phyloP scores from a whole-genome alignment of 1,140 invertebrate species.

The Hylyphantes graminicola region DNA sequence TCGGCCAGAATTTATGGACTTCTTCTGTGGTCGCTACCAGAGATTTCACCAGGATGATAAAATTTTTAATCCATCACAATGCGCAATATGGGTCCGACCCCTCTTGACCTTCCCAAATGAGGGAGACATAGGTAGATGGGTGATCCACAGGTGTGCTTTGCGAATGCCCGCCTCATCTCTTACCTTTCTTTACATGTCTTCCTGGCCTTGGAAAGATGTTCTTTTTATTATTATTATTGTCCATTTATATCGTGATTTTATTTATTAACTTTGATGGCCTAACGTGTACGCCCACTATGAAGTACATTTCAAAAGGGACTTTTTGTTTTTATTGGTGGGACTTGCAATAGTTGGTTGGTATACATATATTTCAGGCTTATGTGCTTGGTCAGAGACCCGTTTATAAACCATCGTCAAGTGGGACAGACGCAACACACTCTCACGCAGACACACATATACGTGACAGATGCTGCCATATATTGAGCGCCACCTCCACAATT shows the following conservation, averaged over 20 bases:
- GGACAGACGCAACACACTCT: too few species aligned
- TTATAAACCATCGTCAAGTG: too few species aligned
- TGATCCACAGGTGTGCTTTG: constrained; percentile 32
- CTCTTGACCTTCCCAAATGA: background rate
- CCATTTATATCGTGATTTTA: background rate
- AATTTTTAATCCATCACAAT: background rate
- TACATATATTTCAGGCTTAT: too few species aligned
- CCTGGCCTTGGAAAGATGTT: constrained; percentile 27
- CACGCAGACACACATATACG: too few species aligned
- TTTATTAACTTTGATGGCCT: background rate
- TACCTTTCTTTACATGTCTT: constrained; percentile 13
- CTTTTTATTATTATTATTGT: background rate
- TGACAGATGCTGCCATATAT: too few species aligned
- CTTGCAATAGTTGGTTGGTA: too few species aligned
- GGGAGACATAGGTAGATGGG: background rate
- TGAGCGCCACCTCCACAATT: too few species aligned
- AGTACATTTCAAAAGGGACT: too few species aligned
- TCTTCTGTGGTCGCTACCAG: too few species aligned
- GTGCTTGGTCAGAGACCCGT: too few species aligned
- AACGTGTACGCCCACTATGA: constrained; percentile 29
- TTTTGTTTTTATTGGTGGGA: too few species aligned
- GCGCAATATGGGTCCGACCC: background rate
- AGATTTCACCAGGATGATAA: background rate
- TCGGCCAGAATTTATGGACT: too few species aligned
- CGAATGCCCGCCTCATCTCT: constrained; percentile 25